Evolutionary conservation across 1,140 invertebrate species (phyloP).

Genomic region (Drosophila neocordata): DNA sequence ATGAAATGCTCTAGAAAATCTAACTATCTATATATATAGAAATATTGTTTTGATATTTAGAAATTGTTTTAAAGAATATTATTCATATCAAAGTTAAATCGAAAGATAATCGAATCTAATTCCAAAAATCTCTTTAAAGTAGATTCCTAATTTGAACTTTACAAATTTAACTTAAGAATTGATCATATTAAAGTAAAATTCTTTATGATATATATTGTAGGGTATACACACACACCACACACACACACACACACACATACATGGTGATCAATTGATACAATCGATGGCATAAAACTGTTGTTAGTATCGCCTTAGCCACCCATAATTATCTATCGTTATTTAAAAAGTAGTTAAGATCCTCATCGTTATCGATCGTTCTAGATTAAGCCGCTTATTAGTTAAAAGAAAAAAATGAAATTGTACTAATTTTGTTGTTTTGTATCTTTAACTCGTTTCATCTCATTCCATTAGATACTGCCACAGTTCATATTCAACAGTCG

Average conservation of each 20-base stretch:
- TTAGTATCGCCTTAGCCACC: conserved; percentile 34
- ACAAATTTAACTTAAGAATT: too few relatives aligned
- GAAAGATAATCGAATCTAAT: too few relatives aligned
- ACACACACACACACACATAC: neutral
- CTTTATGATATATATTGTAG: conserved; percentile 10
- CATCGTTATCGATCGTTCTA: conserved; percentile 33
- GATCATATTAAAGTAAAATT: too few relatives aligned
- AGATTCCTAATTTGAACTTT: too few relatives aligned
- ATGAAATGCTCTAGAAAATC: conserved; percentile 19
- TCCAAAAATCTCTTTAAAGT: too few relatives aligned
- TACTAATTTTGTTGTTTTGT: conserved; percentile 20
- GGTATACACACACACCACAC: conserved; percentile 1
- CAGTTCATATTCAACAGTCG: conserved; percentile 98
- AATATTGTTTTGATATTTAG: too few relatives aligned
- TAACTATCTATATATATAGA: too few relatives aligned
- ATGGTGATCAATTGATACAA: neutral
- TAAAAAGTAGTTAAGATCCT: conserved; percentile 56
- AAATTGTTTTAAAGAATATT: too few relatives aligned
- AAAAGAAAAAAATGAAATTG: conserved; percentile 10
- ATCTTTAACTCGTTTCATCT: conserved; percentile 1
- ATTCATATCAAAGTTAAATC: too few relatives aligned
- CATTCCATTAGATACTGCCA: conserved; percentile 84
- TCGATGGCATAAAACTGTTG: conserved; percentile 20
- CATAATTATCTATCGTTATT: conserved; percentile 55
- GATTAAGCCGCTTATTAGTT: conserved; percentile 52